phyloP scores from a whole-genome alignment of 2,888 invertebrate species.

The Sisyra terminalis region DNA sequence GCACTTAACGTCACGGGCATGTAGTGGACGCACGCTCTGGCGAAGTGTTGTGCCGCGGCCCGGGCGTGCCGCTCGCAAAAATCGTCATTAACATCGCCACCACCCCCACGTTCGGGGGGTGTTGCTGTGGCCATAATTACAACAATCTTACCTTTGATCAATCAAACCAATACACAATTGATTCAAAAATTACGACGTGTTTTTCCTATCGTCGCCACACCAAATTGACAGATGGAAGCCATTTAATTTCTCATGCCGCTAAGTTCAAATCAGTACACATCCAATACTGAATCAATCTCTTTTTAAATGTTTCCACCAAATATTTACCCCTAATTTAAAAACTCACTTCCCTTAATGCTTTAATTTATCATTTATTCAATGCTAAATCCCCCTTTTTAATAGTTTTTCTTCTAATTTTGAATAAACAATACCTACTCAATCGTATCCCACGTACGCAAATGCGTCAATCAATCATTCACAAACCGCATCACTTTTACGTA shows the following conservation, averaged over 20 bases:
- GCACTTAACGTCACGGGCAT: conserved; percentile 46
- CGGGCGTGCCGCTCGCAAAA: conserved; percentile 79
- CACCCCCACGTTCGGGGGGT: conserved; percentile 22
- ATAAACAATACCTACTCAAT: too few relatives aligned
- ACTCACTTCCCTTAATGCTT: too few relatives aligned
- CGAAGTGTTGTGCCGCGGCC: conserved; percentile 73
- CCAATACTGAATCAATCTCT: too few relatives aligned
- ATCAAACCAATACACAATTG: neutral
- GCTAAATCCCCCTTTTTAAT: too few relatives aligned
- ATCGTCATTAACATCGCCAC: conserved; percentile 57
- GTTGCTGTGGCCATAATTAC: conserved; percentile 9
- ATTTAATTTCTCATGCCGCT: conserved; percentile 5
- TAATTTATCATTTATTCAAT: too few relatives aligned
- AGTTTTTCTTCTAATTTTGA: too few relatives aligned
- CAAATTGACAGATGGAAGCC: conserved; percentile 8
- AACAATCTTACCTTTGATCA: conserved; percentile 3
- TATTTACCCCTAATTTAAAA: too few relatives aligned
- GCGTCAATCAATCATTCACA: too few relatives aligned
- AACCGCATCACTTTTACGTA: too few relatives aligned
- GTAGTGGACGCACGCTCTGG: conserved; percentile 68
- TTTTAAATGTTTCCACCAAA: too few relatives aligned
- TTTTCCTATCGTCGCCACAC: neutral
- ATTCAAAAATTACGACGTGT: neutral
- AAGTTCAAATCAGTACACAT: conserved; percentile 1
- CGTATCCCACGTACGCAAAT: too few relatives aligned